Base-by-base conservation (phyloP, 2,888 invertebrate genomes). In the Sarcophaga variegata region DNA sequence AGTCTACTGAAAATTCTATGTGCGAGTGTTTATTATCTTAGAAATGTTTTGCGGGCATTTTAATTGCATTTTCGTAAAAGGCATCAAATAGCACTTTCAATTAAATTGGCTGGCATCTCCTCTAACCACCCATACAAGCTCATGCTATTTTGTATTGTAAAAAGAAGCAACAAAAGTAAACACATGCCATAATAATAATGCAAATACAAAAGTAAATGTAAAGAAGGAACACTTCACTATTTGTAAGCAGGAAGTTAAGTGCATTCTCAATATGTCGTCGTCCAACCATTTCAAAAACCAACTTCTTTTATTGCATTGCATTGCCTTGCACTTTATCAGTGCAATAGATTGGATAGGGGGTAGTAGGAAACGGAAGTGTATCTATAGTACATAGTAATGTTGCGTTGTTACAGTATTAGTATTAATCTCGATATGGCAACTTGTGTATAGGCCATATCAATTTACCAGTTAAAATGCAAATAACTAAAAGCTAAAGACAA, bases 21-120 rank as follows among this genome's bases (percentile, higher is more conserved):
- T 76, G 8, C 72, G 76, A 66, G 71, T 66, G 83, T 87, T 82
- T 87, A 72, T 85, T 85, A 71, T 85, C 85, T 80, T 81, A 71
- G 79, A 88, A 88, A 88, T 87, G 90, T 89, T 91, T 89, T 88
- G 76, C 88, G 90, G 91, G 90, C 92, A 92, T 92, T 86, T 54
- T 92, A 92, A 92, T 92, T 92, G 92, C 92, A 92, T 92, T 92
- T 90, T 90, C 89, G 81, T 83, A 81, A 88, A 81, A 83, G 81
- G 80, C 90, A 90, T 91, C 92, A 90, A 90, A 91, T 92, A 92
- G 92, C 92, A 91, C 91, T 92, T 92, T 92, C 92, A 92, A 92
- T 92, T 92, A 92, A 91, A 90, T 91, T 83, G 88, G 75, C 86
- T 86, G 81, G 76, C 86, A 76, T 22, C 22, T 22, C 79, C 74